Evolutionary conservation across 2,888 invertebrate species (phyloP).

Genomic region (Pammene fasciana): DNA sequence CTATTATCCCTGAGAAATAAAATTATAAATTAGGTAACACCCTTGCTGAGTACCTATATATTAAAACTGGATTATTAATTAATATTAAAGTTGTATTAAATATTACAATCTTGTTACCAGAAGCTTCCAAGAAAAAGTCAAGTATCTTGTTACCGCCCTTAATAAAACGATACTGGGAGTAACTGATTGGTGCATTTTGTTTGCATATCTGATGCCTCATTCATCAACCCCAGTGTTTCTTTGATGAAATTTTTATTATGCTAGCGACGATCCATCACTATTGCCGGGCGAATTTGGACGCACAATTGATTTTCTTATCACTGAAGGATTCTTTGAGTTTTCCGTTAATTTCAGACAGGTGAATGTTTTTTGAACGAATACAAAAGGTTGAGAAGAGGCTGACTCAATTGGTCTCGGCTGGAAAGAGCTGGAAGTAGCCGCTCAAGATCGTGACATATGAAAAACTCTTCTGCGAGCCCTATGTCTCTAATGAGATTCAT

Average conservation of each 20-base stretch:
- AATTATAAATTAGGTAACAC: too few relatives aligned
- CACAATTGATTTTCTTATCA: conserved; percentile 33
- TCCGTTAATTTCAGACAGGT: neutral
- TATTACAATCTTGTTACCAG: neutral
- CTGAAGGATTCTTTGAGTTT: neutral
- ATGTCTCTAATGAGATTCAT: too few relatives aligned
- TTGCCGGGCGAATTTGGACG: conserved; percentile 26
- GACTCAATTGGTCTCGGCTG: too few relatives aligned
- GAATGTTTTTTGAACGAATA: too few relatives aligned
- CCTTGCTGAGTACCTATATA: too few relatives aligned
- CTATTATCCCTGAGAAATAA: too few relatives aligned
- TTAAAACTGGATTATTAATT: too few relatives aligned
- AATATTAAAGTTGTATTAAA: neutral
- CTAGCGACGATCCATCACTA: conserved; percentile 38
- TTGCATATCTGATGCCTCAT: conserved; percentile 40
- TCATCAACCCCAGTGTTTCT: conserved; percentile 34
- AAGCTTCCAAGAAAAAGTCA: conserved; percentile 14
- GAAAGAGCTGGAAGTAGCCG: too few relatives aligned
- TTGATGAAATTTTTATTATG: conserved; percentile 39
- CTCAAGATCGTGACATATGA: too few relatives aligned
- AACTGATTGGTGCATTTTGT: conserved; percentile 41
- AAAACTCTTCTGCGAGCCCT: too few relatives aligned
- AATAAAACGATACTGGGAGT: conserved; percentile 22
- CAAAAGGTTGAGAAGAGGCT: too few relatives aligned
- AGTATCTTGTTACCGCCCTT: conserved; percentile 18